Evolutionary conservation across 1,140 invertebrate species (phyloP), one percentile per base, ranked within the genome.

Genomic region (Psix sp.): DNA sequence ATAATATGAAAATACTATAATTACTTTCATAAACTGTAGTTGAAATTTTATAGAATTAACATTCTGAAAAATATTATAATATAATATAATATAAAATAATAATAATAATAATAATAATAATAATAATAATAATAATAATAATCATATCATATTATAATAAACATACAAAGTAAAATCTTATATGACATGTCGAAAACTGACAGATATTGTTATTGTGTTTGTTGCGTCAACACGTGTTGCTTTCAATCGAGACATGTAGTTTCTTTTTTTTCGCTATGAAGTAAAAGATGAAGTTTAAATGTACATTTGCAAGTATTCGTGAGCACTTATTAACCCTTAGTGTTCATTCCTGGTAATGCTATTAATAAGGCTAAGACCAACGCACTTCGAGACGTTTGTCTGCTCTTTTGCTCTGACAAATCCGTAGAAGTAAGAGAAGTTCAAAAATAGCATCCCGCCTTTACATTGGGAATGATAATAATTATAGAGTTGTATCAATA

Each of bases 321-420:
- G 56, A 54, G 57, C 74, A 68, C 78, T 80, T 81, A 81, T 81
- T 82, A 82, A 81, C 77, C 77, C 62, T 74, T 63, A 74, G 80
- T 77, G 77, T 76, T 71, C 71, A 73, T 82, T 82, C 77, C 60
- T 62, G 71, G 78, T 79, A 77, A 24, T 38, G 77, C 80, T 83
- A 82, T 83, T 83, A 81, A 83, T 83, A 83, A 79, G 77, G 78
- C 74, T 63, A 76, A 79, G 72, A 75, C 77, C 60, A 75, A 76
- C 68, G 71, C 45, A 74, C 70, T 63, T 66, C 62, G 43, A 74
- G 31, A 51, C 45, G 49, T 31, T 65, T 56, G 56, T 75, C 66
- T 62, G 67, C 71, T 74, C 74, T 67, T 72, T 76, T n/a, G n/a
- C n/a, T n/a, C n/a, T n/a, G n/a, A n/a, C n/a, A n/a, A 74, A 75